Evolutionary conservation across 2,888 invertebrate genomes (phyloP).

Genomic region (Agrypnus murinus): DNA sequence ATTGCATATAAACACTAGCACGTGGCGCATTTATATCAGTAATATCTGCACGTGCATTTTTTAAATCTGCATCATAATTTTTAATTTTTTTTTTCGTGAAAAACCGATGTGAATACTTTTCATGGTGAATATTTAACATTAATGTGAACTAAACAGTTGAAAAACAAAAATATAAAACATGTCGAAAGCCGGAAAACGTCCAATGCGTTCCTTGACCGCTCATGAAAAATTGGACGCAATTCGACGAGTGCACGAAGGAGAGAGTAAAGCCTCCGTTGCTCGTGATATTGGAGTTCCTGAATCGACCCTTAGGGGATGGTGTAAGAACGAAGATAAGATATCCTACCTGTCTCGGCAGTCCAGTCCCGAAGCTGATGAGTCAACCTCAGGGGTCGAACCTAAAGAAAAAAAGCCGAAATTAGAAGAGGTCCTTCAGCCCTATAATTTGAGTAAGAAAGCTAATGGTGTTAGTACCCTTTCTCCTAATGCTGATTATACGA

Average conservation of each 20-base stretch:
- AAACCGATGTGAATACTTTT: constrained; percentile 62
- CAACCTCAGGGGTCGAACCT: constrained; percentile 70
- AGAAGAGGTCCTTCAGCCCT: constrained; percentile 64
- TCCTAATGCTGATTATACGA: constrained; percentile 44
- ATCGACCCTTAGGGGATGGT: constrained; percentile 90
- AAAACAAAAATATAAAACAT: constrained; percentile 66
- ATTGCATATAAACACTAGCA: constrained; percentile 61
- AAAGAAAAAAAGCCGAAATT: constrained; percentile 59
- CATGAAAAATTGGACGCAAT: constrained; percentile 88
- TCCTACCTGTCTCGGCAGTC: constrained; percentile 82
- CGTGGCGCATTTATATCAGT: constrained; percentile 56
- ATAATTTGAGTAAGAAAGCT: constrained; percentile 64
- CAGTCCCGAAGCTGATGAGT: constrained; percentile 81
- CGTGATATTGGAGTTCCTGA: constrained; percentile 90
- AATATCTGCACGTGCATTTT: constrained; percentile 12
- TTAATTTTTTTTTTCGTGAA: constrained; percentile 42
- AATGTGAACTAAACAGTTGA: neutral
- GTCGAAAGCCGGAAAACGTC: constrained; percentile 85
- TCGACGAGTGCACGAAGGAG: constrained; percentile 87
- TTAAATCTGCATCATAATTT: neutral
- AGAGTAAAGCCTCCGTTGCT: constrained; percentile 90
- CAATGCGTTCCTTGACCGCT: constrained; percentile 84
- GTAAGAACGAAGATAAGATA: constrained; percentile 88
- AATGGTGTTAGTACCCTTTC: constrained; percentile 46
- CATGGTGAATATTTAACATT: constrained; percentile 37